Evolutionary conservation across 2,797 vertebrate species (phyloP).

Genomic region (Oreochromis mossambicus): DNA sequence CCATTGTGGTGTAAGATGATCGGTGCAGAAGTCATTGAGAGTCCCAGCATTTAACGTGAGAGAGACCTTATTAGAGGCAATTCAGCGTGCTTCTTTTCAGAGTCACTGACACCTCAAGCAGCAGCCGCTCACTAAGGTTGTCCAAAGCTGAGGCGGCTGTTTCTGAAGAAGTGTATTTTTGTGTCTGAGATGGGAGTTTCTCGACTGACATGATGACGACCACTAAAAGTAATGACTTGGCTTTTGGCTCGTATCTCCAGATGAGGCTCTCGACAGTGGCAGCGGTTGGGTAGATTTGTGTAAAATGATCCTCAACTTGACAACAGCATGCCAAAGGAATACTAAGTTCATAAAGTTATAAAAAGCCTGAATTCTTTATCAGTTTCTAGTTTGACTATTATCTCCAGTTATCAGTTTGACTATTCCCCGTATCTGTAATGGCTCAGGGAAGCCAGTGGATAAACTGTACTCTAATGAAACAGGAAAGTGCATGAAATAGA

Average conservation of each 20-base stretch:
- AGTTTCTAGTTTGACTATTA: not conserved
- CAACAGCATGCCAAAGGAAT: not conserved
- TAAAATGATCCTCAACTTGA: constrained; percentile 43
- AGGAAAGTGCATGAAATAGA: not conserved
- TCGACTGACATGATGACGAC: not conserved
- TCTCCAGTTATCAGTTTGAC: not conserved
- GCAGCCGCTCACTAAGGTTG: not conserved
- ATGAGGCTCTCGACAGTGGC: constrained; percentile 1
- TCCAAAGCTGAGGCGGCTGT: not conserved
- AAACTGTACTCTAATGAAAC: not conserved
- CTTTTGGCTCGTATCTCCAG: constrained; percentile 10
- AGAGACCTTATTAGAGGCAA: constrained; percentile 16
- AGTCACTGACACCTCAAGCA: not conserved
- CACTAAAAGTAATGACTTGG: constrained; percentile 10
- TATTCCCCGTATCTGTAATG: not conserved
- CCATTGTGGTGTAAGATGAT: constrained; percentile 20
- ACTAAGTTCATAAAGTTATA: not conserved
- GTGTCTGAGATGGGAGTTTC: not conserved
- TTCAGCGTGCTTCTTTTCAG: constrained; percentile 9
- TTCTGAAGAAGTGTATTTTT: constrained; percentile 5
- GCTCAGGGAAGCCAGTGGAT: not conserved
- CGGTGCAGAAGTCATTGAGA: not conserved
- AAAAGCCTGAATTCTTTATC: constrained; percentile 1
- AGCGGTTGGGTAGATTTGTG: constrained; percentile 5
- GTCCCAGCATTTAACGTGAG: constrained; percentile 3